Evolutionary conservation across 1,140 invertebrate genomes (phyloP).

Genomic region (Diabrotica undecimpunctata): DNA sequence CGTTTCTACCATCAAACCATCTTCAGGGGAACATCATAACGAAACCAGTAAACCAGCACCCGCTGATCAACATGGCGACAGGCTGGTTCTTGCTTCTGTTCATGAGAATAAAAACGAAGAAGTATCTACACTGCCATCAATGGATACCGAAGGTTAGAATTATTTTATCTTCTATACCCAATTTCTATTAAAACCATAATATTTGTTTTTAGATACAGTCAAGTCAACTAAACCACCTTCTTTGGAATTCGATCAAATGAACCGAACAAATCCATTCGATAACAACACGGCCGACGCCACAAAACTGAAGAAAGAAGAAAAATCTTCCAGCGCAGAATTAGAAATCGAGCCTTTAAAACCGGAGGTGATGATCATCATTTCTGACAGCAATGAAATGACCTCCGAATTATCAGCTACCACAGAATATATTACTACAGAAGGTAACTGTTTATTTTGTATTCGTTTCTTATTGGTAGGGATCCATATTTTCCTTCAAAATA

Average conservation of each 20-base stretch:
- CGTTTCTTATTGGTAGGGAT: too few species aligned
- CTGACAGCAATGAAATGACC: slow-evolving; percentile 4
- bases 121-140: too few species aligned
- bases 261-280: slow-evolving; percentile 44
- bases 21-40: background rate
- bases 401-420: slow-evolving; percentile 25
- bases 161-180: too few species aligned
- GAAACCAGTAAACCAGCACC: too few species aligned
- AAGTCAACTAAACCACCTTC: slow-evolving; percentile 32
- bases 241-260: slow-evolving; percentile 46
- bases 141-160: too few species aligned
- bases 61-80: too few species aligned
- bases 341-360: slow-evolving; percentile 4
- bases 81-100: too few species aligned
- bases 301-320: background rate
- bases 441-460: background rate
- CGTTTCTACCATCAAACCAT: slow-evolving; percentile 8
- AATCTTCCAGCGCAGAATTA: background rate
- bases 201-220: background rate
- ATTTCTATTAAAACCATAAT: too few species aligned
- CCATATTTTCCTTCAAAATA: too few species aligned
- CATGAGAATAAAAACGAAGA: too few species aligned
- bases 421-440: background rate
- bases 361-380: background rate
- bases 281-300: slow-evolving; percentile 18